Evolutionary conservation across 30 jellyfish, hydroid and myxozoan genomes (phyloP), one percentile per base, ranked within the genome.

Genomic region (Hydractinia echinata): DNA sequence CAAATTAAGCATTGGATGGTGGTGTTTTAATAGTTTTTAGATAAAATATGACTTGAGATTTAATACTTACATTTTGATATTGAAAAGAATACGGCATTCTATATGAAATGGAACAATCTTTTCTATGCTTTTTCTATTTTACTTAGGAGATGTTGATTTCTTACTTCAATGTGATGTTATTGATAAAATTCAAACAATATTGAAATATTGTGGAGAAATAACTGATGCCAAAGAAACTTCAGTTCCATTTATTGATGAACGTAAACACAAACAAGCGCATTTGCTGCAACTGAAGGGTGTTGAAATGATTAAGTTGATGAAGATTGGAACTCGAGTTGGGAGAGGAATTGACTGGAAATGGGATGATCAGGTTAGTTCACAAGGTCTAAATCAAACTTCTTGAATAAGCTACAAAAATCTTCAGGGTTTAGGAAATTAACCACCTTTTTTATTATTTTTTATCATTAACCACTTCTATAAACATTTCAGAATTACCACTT

Each of bases 301-400:
- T 58, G 97, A 91, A 77, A 78, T 85, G 90, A 91, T 88, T 10
- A 82, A 83, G 18, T 73, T 83, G 68, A 78, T 91, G 96, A 83
- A 86, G 67, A 79, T 74, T 7, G 97, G 97, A 39, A 85, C 94
- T 5, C 92, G 94, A 8, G 97, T 91, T 21, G 91, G 86, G 16
- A 83, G 97, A 39, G 97, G 97, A 3, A 73, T 82, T 6, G 97
- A 91, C 84, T 91, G 97, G 97, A 91, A 82, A 70, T 91, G 97
- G 97, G 96, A 93, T 30, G 97, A 91, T 73, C 97, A 91, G 89
- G 97, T 91, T 71, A 30, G 44, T 30, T 30, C 44, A 30, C 44
- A 30, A 30, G 44, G 44, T 30, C 44, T 30, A 30, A 30, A 30
- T 30, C 44, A 30, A 30, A 30, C 44, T 30, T 30, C 44, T 30